These are phyloP conservation scores for Dendrophyllia cribrosa DNA, from an alignment of 64 coral and sea anemone species.

Conservation along the genomic window DNA sequence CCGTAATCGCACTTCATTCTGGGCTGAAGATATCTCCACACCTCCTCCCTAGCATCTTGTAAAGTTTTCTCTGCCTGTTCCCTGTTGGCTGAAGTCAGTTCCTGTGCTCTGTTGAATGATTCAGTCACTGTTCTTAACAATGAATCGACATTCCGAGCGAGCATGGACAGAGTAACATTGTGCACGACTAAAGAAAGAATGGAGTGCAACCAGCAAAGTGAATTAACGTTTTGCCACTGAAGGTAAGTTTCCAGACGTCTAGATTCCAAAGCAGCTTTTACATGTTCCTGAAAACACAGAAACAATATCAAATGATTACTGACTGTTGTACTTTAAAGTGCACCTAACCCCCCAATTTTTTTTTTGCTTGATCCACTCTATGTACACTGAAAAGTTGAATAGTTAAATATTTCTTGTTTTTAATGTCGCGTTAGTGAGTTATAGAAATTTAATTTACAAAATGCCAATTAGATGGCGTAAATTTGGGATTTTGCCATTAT, in stretches of 20 bases:
- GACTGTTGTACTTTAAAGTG: too few relatives aligned
- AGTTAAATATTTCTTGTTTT: too few relatives aligned
- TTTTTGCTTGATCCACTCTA: too few relatives aligned
- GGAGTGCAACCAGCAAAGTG: slow-evolving; percentile 90
- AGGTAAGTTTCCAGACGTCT: not conserved
- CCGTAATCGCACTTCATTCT: slow-evolving; percentile 90
- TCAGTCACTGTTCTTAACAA: slow-evolving; percentile 45
- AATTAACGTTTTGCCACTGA: slow-evolving; percentile 81
- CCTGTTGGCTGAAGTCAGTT: slow-evolving; percentile 12
- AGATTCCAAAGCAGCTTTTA: not conserved
- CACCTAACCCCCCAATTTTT: too few relatives aligned
- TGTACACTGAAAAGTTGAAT: too few relatives aligned
- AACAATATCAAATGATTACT: not conserved
- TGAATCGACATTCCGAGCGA: slow-evolving; percentile 6
- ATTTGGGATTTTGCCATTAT: too few relatives aligned
- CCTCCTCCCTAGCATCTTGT: slow-evolving; percentile 22
- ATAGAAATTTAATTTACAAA: too few relatives aligned
- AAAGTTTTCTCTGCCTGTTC: slow-evolving; percentile 45
- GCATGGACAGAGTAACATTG: slow-evolving; percentile 59
- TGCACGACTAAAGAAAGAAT: slow-evolving; percentile 73
- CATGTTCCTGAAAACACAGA: not conserved
- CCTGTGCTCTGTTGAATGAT: slow-evolving; percentile 64
- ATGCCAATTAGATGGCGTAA: too few relatives aligned
- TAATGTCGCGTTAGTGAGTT: too few relatives aligned
- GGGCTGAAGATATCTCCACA: slow-evolving; percentile 79